Evolutionary conservation across 2,888 invertebrate species (phyloP), one percentile per base, ranked within the genome.

Genomic region (Tetragonisca angustula): DNA sequence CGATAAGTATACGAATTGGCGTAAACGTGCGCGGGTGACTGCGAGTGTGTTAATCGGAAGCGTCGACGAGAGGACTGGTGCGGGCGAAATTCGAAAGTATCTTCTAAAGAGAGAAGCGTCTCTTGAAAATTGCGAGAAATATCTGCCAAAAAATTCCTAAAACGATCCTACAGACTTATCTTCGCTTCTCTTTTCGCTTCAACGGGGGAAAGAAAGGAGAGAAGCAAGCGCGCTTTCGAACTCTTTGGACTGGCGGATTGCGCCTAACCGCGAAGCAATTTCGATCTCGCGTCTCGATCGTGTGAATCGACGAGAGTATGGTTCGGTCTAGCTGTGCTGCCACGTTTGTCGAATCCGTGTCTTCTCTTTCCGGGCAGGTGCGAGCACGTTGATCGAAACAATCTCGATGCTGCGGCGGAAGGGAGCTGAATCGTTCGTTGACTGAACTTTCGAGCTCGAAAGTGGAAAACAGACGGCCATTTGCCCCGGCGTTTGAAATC

Each of bases 1-100:
- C 9, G 0, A 9, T 43, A 43, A 43, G 43, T 43, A 9, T 1
- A 43, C 43, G 43, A 43, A 43, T 43, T 43, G 43, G 43, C 43
- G 9, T 43, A 43, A 43, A 43, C 43, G 1, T 43, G 43, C 43
- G 9, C 9, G 43, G 0, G 9, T 9, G 43, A 36, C 36, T 78
- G 59, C n/a, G 71, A 72, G 24, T 56, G 24, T 52, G 32, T 75
- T 73, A 74, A 85, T 81, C 69, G 43, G 21, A 70, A 68, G n/a
- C 52, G 67, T 64, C 76, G 19, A 67, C 49, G 32, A 54, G 52
- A 36, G 65, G 59, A 54, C 64, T 76, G 76, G 49, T 64, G 80
- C 75, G 71, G 68, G 68, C 75, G 75, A 80, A 83, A 80, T 78
- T 79, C 61, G 32, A 43, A 61, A 56, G 3, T 32, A 32, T 32